Conservation (phyloP, 2,797 vertebrate genomes). For the Malurus leucopterus region DNA sequence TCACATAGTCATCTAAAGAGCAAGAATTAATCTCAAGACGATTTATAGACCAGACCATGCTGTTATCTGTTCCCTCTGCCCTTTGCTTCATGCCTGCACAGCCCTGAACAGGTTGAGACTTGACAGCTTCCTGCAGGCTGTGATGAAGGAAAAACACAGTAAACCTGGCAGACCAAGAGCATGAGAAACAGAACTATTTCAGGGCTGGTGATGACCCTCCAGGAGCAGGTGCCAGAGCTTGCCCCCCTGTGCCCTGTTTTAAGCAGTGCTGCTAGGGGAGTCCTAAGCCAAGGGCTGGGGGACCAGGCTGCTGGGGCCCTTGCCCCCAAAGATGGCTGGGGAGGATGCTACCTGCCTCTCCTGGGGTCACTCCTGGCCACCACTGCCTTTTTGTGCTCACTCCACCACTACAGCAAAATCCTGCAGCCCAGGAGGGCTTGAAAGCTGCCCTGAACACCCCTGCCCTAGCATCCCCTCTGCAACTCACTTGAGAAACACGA, state of each 20-base stretch:
- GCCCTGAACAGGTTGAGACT: neutral
- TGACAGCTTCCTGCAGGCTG: neutral
- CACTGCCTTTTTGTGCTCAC: neutral
- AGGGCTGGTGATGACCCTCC: neutral
- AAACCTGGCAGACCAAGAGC: neutral
- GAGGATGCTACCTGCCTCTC: neutral
- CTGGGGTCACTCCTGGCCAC: neutral
- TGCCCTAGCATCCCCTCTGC: neutral
- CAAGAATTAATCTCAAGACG: neutral
- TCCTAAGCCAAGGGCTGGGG: rapidly evolving
- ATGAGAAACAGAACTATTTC: neutral
- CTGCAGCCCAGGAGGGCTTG: neutral
- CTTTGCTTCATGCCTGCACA: neutral
- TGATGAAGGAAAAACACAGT: neutral
- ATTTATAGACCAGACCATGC: neutral
- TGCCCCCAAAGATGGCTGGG: neutral
- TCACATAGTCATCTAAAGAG: neutral
- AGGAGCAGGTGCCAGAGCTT: neutral
- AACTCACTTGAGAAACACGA: neutral
- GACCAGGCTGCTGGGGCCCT: neutral
- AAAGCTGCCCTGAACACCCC: neutral
- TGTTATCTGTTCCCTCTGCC: neutral
- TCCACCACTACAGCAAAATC: neutral
- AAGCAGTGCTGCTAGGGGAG: neutral
- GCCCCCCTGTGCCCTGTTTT: neutral